Base-by-base conservation (phyloP, 2,797 vertebrate genomes). In the Echiichthys vipera region DNA sequence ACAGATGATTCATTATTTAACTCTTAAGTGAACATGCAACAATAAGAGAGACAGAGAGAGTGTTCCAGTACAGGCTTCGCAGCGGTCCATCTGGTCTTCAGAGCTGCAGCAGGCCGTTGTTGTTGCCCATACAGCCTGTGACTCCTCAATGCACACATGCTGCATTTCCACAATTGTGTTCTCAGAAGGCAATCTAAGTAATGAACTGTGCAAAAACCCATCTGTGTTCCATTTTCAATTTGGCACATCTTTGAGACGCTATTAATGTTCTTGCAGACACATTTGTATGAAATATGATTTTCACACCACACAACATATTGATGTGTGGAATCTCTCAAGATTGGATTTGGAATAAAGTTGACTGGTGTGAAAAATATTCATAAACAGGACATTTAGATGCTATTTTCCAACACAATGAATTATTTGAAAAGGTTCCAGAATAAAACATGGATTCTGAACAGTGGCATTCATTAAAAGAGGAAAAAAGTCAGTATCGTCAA, bases 141-240 rank as follows among this genome's bases (percentile, higher is more conserved):
- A 51, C 63, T 71, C 80, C 71, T 64, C 39, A 50, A 9, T 37
- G 29, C 69, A n/a, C 56, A 20, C 62, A 54, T 47, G 54, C 59
- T 68, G 71, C 68, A 76, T 77, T 72, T 81, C 72, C 40, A 69
- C 81, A 30, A 14, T 49, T 68, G 68, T 59, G 57, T 46, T 76
- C 58, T 83, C 74, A 63, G 47, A 80, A 78, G 72, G 54, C 77
- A 76, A 74, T 78, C 69, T 43, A 86, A 81, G 68, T 87, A 90
- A 91, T 89, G 86, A 88, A 84, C 85, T 86, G 83, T 91, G 81
- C 25, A 22, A 88, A 90, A 89, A 86, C 47, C 85, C 88, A 91
- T 90, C 88, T 89, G 79, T 72, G 78, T 70, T 85, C 51, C 73
- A 61, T 85, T 88, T 84, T 79, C 85, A 61, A 59, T 82, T 71